Evolutionary conservation across 2,888 invertebrate genomes (phyloP), one percentile per base, ranked within the genome.

Genomic region (Drosophila parthenogenetica): DNA sequence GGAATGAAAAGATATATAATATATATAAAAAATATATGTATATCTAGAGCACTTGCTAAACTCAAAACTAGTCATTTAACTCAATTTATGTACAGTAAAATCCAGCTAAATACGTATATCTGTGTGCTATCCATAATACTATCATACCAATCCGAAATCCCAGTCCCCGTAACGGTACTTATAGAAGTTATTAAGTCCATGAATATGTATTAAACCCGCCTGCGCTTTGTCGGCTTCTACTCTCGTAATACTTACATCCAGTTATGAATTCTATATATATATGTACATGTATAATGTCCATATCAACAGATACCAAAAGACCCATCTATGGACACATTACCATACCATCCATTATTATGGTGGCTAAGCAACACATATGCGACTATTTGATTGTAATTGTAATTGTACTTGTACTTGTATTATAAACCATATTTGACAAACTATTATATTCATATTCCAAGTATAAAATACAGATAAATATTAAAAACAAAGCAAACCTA

Each of bases 301-400:
- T 77, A 73, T 75, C 74, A 77, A 63, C 43, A 60, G 68, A 61
- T 37, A 40, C 55, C 29, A 55, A 37, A 42, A 49, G 29, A 29
- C 29, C 50, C 35, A 40, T 29, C 67, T 60, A 49, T 51, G 50
- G 58, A 69, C 77, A 45, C 25, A 40, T 49, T 71, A 66, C 35
- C 55, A 58, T 71, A 71, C 35, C 59, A 67, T 77, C 42, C 55
- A 67, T 51, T 57, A 29, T 43, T 68, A 69, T 57, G 55, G 19
- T 73, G 63, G 62, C 77, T 62, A 77, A 63, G 57, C 53, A 72
- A 62, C 11, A 53, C 39, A 59, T 72, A 68, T 58, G 53, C 81
- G 75, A 81, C 73, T 81, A 87, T 84, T 78, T 69, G 76, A 87
- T 86, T 77, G 81, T 83, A 83, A 81, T 81, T 84, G 84, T 82